Conservation (phyloP, 2,797 vertebrate genomes). For the Apogon hyalosoma region DNA sequence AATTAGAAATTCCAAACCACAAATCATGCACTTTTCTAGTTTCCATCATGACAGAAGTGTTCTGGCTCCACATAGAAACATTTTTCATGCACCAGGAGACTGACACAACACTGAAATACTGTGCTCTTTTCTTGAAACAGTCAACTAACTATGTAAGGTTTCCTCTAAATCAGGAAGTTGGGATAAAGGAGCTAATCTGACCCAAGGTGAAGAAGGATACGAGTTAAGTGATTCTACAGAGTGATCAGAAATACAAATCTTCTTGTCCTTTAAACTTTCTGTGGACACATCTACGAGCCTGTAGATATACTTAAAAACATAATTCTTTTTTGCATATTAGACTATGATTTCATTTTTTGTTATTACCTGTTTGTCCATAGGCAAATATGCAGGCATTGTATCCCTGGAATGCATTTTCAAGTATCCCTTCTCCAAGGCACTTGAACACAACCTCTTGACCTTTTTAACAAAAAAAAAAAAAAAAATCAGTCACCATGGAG, state of each 20-base stretch:
- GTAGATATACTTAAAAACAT: slow-evolving; percentile 30
- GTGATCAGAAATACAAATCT: slow-evolving; percentile 63
- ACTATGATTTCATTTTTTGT: slow-evolving; percentile 34
- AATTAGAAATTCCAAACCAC: not conserved
- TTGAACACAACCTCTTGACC: slow-evolving; percentile 99
- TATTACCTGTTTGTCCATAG: slow-evolving; percentile 98
- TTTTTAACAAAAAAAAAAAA: slow-evolving; percentile 80
- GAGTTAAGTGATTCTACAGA: slow-evolving; percentile 65
- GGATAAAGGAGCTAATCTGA: slow-evolving; percentile 48
- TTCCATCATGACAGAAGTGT: not conserved
- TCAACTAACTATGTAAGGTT: slow-evolving; percentile 37
- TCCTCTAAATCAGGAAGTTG: slow-evolving; percentile 53
- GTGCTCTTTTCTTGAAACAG: slow-evolving; percentile 17
- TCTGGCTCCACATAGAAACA: not conserved
- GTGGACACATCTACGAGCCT: slow-evolving; percentile 26
- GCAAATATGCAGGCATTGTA: slow-evolving; percentile 99
- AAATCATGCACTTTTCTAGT: not conserved
- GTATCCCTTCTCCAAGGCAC: slow-evolving; percentile 99
- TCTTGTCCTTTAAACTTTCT: slow-evolving; percentile 62
- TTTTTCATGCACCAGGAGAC: not conserved
- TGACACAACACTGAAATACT: slow-evolving; percentile 8
- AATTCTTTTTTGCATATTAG: not conserved
- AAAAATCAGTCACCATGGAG: slow-evolving; percentile 69
- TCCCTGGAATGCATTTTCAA: slow-evolving; percentile 99
- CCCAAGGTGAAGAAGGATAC: slow-evolving; percentile 54